Conservation (phyloP, 35 echinoderm and acorn worm species). For the Holothuria glaberrima region DNA sequence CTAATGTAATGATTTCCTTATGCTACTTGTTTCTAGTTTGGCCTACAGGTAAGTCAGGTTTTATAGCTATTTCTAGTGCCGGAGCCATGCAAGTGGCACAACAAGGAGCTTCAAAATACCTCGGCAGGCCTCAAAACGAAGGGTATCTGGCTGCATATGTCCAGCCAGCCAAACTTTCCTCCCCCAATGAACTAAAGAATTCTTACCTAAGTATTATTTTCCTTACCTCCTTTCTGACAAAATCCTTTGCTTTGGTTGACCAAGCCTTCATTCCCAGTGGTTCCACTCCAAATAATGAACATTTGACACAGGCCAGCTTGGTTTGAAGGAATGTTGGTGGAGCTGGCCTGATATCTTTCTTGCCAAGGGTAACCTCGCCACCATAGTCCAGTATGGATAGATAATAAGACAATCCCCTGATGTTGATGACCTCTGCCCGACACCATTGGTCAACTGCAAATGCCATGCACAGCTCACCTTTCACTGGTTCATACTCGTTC, state of each 20-base stretch:
- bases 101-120: too few relatives aligned
- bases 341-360: background rate
- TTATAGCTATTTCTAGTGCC: too few relatives aligned
- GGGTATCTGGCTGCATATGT: too few relatives aligned
- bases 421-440: conserved; percentile 24
- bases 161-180: too few relatives aligned
- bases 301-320: conserved; percentile 14
- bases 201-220: background rate
- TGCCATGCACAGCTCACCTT: conserved; percentile 43
- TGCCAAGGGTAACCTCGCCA: background rate
- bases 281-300: conserved; percentile 21
- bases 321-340: background rate
- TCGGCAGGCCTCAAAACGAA: too few relatives aligned
- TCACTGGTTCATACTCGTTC: background rate
- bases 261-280: background rate
- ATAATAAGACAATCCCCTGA: background rate
- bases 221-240: conserved; percentile 27
- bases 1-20: too few relatives aligned
- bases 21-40: too few relatives aligned
- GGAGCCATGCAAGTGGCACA: too few relatives aligned
- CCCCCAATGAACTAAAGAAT: too few relatives aligned
- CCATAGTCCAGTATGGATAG: conserved; percentile 32
- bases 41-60: too few relatives aligned
- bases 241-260: background rate
- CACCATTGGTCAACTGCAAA: conserved; percentile 31